A percentile compares a stretch with the other conserved stretches of the same genome.
phyloP scores from a whole-genome alignment of 2,888 invertebrate genomes.

The Steinernema scapterisci region DNA sequence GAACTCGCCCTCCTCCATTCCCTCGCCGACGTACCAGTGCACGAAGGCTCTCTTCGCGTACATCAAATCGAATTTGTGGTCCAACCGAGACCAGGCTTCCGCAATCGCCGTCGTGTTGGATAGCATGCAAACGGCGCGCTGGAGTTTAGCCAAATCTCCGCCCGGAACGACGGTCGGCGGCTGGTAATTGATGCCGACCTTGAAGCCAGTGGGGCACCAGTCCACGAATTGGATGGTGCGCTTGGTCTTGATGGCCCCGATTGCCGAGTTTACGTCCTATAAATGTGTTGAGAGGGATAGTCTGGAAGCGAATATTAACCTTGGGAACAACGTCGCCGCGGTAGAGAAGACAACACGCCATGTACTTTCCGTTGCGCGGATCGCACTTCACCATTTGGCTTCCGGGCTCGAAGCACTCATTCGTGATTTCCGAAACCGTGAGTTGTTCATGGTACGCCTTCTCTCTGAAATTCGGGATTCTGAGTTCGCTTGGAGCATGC shows the following conservation, averaged over 20 bases:
- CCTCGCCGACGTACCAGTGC: conserved; percentile 51
- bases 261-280: conserved; percentile 34
- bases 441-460: conserved; percentile 66
- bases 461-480: conserved; percentile 40
- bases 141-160: conserved; percentile 76
- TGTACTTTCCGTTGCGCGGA: conserved; percentile 69
- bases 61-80: conserved; percentile 73
- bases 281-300: not conserved
- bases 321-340: conserved; percentile 78
- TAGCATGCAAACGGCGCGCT: conserved; percentile 75
- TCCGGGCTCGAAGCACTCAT: conserved; percentile 80
- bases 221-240: conserved; percentile 34
- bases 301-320: not conserved
- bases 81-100: conserved; percentile 78
- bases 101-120: conserved; percentile 71
- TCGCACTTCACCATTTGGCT: conserved; percentile 87
- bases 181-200: conserved; percentile 44
- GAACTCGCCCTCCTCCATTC: conserved; percentile 61
- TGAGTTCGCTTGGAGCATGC: conserved; percentile 23
- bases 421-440: conserved; percentile 85
- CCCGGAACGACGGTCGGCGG: conserved; percentile 81
- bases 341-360: conserved; percentile 60
- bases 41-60: conserved; percentile 54
- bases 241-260: conserved; percentile 34
- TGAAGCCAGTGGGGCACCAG: conserved; percentile 43